Conservation (phyloP, 2,797 vertebrate genomes). For the Mustela erminea region DNA sequence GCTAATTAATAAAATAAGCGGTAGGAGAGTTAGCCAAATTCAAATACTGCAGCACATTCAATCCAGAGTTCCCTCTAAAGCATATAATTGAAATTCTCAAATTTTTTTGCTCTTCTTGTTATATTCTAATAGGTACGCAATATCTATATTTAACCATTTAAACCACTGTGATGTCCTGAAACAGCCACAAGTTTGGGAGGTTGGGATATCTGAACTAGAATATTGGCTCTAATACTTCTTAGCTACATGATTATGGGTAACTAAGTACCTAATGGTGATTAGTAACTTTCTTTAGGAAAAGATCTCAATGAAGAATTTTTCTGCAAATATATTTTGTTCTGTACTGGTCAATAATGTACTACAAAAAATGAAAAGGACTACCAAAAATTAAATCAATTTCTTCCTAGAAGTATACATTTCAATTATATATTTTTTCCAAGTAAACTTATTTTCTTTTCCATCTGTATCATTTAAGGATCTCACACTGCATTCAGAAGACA, state of each 20-base stretch:
- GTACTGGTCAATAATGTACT: background rate
- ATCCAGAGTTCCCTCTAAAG: background rate
- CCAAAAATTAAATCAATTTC: slow-evolving; percentile 42
- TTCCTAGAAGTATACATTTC: background rate
- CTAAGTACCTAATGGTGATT: background rate
- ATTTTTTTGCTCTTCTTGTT: background rate
- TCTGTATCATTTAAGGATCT: slow-evolving; percentile 4
- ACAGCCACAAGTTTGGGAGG: background rate
- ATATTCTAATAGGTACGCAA: background rate
- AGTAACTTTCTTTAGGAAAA: background rate
- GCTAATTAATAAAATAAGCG: slow-evolving; percentile 22
- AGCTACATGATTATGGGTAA: background rate
- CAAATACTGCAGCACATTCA: background rate
- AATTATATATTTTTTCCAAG: slow-evolving; percentile 41
- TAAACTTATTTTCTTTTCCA: slow-evolving; percentile 44
- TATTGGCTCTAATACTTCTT: background rate
- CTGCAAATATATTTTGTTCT: slow-evolving; percentile 50
- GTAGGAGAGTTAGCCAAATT: background rate
- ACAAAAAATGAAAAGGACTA: slow-evolving; percentile 33
- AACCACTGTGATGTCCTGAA: background rate
- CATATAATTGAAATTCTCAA: background rate
- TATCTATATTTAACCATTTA: background rate
- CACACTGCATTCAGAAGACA: background rate
- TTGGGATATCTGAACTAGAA: background rate
- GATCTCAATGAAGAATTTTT: slow-evolving; percentile 6